phyloP scores from a whole-genome alignment of 2,797 vertebrate species.

The Smutsia gigantea region DNA sequence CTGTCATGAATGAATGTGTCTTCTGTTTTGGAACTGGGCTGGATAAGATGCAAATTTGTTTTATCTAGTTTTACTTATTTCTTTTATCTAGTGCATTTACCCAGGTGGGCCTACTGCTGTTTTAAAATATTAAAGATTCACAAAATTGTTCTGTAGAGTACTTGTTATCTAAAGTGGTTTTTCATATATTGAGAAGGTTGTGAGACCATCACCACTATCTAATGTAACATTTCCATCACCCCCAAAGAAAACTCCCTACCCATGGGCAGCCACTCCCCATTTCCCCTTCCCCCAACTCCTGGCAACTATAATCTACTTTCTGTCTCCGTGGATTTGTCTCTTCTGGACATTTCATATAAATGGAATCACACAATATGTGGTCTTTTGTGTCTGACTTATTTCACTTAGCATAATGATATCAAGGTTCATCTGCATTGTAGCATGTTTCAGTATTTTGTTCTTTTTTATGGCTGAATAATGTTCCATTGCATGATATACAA shows the following conservation, averaged over 20 bases:
- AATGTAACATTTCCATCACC: background rate
- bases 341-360: background rate
- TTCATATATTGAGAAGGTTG: slow-evolving; percentile 10
- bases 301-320: background rate
- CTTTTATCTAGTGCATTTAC: background rate
- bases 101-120: background rate
- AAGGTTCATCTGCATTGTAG: background rate
- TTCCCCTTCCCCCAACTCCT: background rate
- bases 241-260: background rate
- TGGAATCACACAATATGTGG: background rate
- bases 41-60: slow-evolving; percentile 8
- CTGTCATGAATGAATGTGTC: slow-evolving; percentile 24
- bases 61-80: background rate
- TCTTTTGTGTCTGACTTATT: background rate
- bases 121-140: slow-evolving; percentile 9
- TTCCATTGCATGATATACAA: background rate
- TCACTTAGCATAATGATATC: background rate
- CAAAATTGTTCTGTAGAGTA: background rate
- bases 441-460: background rate
- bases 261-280: background rate
- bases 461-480: background rate
- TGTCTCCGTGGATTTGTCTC: background rate
- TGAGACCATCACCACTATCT: background rate
- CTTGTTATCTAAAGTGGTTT: background rate
- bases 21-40: background rate